Evolutionary conservation across 2,888 invertebrate species (phyloP).

Genomic region (Mythimna vitellina): DNA sequence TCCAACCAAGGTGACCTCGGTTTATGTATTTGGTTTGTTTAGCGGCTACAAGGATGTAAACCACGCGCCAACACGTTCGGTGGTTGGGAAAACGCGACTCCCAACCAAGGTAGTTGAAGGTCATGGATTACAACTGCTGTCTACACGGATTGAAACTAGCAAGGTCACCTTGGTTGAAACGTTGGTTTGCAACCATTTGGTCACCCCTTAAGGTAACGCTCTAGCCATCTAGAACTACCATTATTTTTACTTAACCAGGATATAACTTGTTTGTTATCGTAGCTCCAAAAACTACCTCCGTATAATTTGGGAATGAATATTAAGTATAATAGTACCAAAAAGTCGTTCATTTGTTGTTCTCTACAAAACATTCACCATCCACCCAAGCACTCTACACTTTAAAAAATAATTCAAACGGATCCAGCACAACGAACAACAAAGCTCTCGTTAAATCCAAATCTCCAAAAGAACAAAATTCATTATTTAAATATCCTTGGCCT

Average conservation of each 20-base stretch:
- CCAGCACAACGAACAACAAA: neutral
- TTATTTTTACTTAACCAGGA: neutral
- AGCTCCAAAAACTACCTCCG: neutral
- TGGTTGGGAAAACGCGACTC: no score
- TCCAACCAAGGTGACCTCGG: no score
- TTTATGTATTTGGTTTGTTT: no score
- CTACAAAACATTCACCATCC: neutral
- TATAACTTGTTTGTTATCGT: neutral
- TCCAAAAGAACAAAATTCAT: neutral
- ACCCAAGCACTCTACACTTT: neutral
- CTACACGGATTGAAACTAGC: no score
- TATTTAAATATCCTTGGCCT: slow-evolving; percentile 15
- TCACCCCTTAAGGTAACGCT: neutral
- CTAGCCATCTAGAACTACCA: neutral
- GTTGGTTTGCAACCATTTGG: no score
- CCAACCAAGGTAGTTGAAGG: no score
- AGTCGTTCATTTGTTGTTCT: no score
- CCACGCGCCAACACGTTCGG: no score
- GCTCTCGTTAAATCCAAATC: neutral
- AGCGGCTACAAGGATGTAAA: no score
- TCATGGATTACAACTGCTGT: no score
- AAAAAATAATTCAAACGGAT: neutral
- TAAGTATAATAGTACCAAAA: no score
- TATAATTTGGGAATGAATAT: neutral
- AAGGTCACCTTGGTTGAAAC: no score